These are phyloP conservation scores for Strix uralensis DNA, from an alignment of 2,113 vertebrate species.

Conservation along the genomic window DNA sequence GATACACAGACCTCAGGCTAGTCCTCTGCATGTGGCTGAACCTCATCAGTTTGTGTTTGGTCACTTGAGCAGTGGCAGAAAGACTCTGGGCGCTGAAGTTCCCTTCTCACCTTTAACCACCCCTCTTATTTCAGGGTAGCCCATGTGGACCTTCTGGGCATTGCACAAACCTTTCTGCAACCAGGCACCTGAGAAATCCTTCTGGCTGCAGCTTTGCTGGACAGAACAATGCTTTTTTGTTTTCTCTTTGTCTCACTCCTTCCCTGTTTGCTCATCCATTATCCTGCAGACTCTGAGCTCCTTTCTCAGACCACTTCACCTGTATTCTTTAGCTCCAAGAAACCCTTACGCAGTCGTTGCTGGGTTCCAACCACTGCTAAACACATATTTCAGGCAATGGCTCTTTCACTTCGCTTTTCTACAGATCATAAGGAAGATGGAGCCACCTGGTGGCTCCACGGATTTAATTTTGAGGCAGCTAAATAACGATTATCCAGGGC, in stretches of 20 bases:
- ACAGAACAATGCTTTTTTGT: neutral
- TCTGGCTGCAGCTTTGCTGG: neutral
- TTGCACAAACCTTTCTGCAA: neutral
- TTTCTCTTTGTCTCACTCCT: neutral
- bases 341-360: neutral
- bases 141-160: neutral
- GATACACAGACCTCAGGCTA: neutral
- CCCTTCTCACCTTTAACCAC: neutral
- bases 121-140: neutral
- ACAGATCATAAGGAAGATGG: neutral
- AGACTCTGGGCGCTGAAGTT: neutral
- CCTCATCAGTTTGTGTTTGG: neutral
- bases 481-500: neutral
- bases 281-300: neutral
- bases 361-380: neutral
- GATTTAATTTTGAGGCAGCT: neutral
- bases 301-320: neutral
- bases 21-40: neutral
- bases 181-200: neutral
- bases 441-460: slow-evolving; percentile 41
- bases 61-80: neutral
- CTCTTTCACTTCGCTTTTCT: neutral
- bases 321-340: neutral
- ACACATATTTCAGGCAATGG: accelerated
- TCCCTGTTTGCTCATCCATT: neutral